A percentile compares a stretch with the other conserved stretches of the same genome.
Evolutionary conservation across 2,797 vertebrate species (phyloP).

Genomic region (Sus cebifrons): DNA sequence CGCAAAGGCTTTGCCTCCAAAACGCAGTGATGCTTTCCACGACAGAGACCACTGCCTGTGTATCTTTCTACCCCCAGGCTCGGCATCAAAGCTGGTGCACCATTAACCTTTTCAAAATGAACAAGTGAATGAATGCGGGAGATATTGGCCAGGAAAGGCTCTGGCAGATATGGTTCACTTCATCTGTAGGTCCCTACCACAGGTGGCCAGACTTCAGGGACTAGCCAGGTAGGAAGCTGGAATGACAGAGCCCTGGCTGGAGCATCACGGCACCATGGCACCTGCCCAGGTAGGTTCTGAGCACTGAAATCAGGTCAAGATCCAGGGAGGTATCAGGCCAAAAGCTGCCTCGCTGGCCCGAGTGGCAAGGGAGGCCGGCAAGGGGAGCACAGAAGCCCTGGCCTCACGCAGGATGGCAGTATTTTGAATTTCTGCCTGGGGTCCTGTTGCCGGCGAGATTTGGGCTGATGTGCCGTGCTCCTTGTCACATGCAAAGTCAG

Average conservation of each 20-base stretch:
- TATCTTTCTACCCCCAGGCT: background rate
- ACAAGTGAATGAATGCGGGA: background rate
- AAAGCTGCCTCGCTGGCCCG: background rate
- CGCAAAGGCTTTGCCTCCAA: no score
- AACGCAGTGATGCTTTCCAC: background rate
- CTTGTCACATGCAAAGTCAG: rapidly evolving
- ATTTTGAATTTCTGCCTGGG: background rate
- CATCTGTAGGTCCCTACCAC: no score
- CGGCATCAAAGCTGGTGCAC: background rate
- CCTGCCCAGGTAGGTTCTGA: background rate
- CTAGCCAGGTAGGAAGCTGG: background rate
- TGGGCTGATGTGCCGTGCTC: background rate
- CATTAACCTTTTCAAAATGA: background rate
- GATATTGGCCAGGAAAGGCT: background rate
- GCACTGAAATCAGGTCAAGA: background rate
- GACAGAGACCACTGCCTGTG: background rate
- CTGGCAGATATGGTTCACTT: background rate
- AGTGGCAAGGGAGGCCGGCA: no score
- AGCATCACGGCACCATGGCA: rapidly evolving
- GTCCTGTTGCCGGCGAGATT: background rate
- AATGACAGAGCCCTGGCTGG: rapidly evolving
- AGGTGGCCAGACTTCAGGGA: background rate
- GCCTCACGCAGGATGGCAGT: background rate
- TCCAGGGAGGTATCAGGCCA: background rate
- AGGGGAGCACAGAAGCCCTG: rapidly evolving